Evolutionary conservation across 2,797 vertebrate genomes (phyloP).

Genomic region (Phataginus tetradactyla): DNA sequence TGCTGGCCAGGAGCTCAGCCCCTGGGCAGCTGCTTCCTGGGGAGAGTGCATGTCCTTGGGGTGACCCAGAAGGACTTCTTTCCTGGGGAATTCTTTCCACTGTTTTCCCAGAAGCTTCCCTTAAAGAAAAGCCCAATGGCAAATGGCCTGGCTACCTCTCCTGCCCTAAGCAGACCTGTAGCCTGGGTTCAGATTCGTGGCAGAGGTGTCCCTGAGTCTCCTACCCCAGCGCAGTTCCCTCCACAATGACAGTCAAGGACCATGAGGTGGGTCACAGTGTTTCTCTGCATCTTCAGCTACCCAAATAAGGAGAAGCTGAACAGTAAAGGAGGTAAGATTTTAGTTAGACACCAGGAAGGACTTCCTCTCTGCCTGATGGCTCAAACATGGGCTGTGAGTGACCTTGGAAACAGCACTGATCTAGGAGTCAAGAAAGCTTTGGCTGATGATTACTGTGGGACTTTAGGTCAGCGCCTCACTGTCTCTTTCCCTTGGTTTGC

Average conservation of each 20-base stretch:
- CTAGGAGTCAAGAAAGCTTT: background rate
- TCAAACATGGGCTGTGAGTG: background rate
- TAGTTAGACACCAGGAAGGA: conserved; percentile 38
- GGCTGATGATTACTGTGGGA: background rate
- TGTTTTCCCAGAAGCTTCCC: conserved; percentile 42
- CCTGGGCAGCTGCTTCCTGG: background rate
- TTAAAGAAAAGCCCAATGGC: background rate
- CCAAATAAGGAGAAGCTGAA: background rate
- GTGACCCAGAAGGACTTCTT: conserved; percentile 24
- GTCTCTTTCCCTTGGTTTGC: background rate
- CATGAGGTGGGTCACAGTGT: background rate
- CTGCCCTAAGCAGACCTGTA: background rate
- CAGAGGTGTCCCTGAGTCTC: background rate
- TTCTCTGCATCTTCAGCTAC: background rate
- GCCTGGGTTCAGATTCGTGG: background rate
- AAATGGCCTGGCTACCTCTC: background rate
- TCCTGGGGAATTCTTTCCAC: conserved; percentile 42
- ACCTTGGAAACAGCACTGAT: background rate
- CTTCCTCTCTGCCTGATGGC: background rate
- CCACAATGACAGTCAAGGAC: background rate
- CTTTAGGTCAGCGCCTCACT: background rate
- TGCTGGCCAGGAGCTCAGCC: background rate
- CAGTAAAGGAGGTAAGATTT: background rate
- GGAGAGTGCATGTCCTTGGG: conserved; percentile 56
- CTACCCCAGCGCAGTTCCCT: background rate